Base-by-base conservation (phyloP, 2,797 vertebrate species). In the Pogonophryne albipinna region DNA sequence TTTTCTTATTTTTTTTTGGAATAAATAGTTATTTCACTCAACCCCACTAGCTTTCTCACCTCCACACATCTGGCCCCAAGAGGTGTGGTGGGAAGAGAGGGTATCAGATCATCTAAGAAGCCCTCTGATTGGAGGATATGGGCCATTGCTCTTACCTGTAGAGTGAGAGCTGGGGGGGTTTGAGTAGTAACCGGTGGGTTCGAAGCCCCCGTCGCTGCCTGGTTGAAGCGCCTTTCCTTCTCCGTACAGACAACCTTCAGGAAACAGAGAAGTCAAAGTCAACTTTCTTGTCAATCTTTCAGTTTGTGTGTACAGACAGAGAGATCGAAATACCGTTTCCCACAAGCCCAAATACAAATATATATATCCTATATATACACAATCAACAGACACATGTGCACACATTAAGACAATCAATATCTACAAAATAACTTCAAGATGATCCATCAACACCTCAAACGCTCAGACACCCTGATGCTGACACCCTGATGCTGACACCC, bases 241-340 rank as follows among this genome's bases (percentile, higher is more conserved):
- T 56, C 74, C 90, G 4, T 90, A 91, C 65, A 89, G 79, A 79
- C 86, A 92, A 0, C 88, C 91, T 93, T 71, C 3, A 60, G 73
- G 53, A 74, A 84, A 2, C 57, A 76, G 42, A 71, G 58, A 27
- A 27, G 27, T 27, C 27, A 27, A 27, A 27, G 4, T 27, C 27
- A 27, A 27, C 27, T 27, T 27, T 27, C 4, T 27, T 27, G 27
- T 27, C 27, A 27, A 27, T 27, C 27, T 27, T 27, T 27, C 27
- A 27, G 27, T 27, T 27, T 27, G 27, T 27, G 27, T 27, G 27
- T 27, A 27, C 27, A 27, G 27, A 27, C 27, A 27, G 27, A 27
- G 4, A 27, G 27, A 27, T 27, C 4, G 27, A 27, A 27, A 27
- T 27, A 27, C 27, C 27, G 27, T 27, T 27, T 27, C 27, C 27